Evolutionary conservation across 2,113 vertebrate species (phyloP).

Genomic region (Crotalus helleri): DNA sequence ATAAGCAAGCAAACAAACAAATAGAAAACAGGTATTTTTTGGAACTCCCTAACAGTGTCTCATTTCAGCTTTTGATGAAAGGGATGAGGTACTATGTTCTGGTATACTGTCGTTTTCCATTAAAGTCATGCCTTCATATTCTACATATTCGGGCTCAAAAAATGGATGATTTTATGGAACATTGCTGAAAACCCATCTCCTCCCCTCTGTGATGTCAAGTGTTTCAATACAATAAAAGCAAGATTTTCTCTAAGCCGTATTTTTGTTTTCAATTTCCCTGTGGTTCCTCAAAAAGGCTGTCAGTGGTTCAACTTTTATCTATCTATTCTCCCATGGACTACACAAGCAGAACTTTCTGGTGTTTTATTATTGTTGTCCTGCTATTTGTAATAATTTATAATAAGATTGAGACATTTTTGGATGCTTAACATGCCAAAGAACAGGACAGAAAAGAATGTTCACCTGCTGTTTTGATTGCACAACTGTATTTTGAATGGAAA

Average conservation of each 20-base stretch:
- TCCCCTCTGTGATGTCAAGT: background rate
- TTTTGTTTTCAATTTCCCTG: background rate
- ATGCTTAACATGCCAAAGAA: slow-evolving; percentile 1
- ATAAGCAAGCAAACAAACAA: background rate
- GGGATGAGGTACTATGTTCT: background rate
- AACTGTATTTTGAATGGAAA: slow-evolving; percentile 20
- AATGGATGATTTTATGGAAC: background rate
- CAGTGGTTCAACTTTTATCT: background rate
- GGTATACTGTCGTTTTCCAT: background rate
- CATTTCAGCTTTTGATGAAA: background rate
- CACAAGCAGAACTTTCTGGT: background rate
- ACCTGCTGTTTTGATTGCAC: background rate
- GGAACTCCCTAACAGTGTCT: background rate
- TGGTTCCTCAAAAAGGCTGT: background rate
- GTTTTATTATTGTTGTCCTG: background rate
- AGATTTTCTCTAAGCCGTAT: background rate
- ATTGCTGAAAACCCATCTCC: background rate
- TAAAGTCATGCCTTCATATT: background rate
- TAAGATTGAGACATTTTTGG: rapidly evolving
- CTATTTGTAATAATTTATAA: background rate
- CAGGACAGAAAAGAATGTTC: background rate
- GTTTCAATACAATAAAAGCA: background rate
- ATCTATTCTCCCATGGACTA: background rate
- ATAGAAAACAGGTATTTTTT: background rate
- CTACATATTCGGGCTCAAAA: background rate